Percentiles rank a stretch among this genome's conserved stretches.
Evolutionary conservation across 2,888 invertebrate genomes (phyloP).

Genomic region (Megalurothrips usitatus): DNA sequence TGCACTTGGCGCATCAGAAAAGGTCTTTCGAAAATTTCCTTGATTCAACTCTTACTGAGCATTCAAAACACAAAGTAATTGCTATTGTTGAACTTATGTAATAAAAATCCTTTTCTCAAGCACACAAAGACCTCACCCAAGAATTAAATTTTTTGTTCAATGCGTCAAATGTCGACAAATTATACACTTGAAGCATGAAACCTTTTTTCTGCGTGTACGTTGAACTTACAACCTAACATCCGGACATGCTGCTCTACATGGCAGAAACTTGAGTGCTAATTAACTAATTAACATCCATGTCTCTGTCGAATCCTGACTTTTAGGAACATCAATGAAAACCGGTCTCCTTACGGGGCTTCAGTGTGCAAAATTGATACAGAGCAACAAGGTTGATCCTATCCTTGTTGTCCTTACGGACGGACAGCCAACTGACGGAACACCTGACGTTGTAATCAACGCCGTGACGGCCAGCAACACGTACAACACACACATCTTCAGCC

Average conservation of each 20-base stretch:
- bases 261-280: no score
- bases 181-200: constrained; percentile 29
- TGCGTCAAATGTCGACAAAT: constrained; percentile 30
- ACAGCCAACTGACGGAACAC: constrained; percentile 49
- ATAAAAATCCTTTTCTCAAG: no score
- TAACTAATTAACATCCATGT: background rate
- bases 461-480: background rate
- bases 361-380: background rate
- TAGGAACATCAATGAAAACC: background rate
- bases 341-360: background rate
- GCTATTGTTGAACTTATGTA: no score
- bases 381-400: constrained; percentile 49
- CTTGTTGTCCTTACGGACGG: constrained; percentile 63
- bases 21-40: no score
- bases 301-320: background rate
- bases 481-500: constrained; percentile 47
- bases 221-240: no score
- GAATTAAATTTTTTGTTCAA: no score
- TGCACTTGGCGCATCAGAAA: no score
- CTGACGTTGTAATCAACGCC: background rate
- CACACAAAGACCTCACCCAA: no score
- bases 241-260: no score
- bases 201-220: background rate
- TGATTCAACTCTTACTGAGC: no score
- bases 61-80: no score